Evolutionary conservation across 2,113 vertebrate genomes (phyloP).

Genomic region (Lepus europaeus): DNA sequence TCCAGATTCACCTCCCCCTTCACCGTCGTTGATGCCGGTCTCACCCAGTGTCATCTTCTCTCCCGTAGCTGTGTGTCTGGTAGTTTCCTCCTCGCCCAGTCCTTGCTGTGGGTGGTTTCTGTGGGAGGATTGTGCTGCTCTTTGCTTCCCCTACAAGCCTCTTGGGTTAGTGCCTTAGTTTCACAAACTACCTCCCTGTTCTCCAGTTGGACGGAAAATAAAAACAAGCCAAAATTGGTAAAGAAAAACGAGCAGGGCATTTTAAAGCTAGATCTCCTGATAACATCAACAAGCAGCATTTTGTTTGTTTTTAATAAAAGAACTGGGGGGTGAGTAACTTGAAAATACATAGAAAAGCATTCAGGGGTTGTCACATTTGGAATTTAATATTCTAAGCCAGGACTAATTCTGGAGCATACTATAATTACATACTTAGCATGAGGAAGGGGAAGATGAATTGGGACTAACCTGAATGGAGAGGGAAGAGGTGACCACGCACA

Average conservation of each 20-base stretch:
- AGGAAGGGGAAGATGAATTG: neutral
- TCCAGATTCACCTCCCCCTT: accelerated
- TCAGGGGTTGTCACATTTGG: neutral
- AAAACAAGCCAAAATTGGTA: neutral
- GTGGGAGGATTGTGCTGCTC: neutral
- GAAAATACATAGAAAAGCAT: neutral
- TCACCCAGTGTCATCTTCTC: neutral
- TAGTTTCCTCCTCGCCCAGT: neutral
- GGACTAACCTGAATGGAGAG: neutral
- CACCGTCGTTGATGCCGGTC: neutral
- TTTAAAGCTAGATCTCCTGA: neutral
- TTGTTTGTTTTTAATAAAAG: too few species aligned
- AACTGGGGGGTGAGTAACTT: neutral
- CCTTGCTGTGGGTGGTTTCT: neutral
- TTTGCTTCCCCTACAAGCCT: neutral
- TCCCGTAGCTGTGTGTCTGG: neutral
- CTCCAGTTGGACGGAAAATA: neutral
- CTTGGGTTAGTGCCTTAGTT: neutral
- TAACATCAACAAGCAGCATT: neutral
- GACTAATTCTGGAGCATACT: neutral
- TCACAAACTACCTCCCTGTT: neutral
- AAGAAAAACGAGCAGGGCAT: neutral
- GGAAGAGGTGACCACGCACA: too few species aligned
- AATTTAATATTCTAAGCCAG: neutral
- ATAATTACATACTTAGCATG: neutral